Evolutionary conservation across 2,797 vertebrate species (phyloP).

Genomic region (Sternotherus odoratus): DNA sequence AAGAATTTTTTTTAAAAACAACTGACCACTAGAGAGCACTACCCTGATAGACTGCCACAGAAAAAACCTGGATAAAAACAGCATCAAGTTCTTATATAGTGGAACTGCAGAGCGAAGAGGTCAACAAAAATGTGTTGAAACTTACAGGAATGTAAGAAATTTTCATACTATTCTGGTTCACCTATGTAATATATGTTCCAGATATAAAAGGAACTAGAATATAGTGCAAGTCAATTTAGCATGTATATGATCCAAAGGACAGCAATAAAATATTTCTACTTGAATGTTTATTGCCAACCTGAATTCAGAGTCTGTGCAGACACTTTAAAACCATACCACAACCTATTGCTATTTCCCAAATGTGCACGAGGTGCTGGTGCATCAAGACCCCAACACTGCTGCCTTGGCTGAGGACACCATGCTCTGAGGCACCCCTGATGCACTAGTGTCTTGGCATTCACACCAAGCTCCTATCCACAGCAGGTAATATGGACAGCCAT

Average conservation of each 20-base stretch:
- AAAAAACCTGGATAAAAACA: background rate
- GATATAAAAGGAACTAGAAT: background rate
- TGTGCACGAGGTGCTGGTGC: rapidly evolving
- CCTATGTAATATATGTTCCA: background rate
- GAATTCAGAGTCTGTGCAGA: background rate
- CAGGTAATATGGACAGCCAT: background rate
- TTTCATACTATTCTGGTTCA: background rate
- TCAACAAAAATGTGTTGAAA: background rate
- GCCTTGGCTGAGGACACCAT: background rate
- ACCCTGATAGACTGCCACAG: background rate
- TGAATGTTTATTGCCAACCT: background rate
- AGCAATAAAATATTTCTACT: background rate
- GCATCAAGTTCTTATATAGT: background rate
- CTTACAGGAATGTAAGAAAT: background rate
- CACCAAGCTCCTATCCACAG: background rate
- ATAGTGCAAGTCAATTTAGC: background rate
- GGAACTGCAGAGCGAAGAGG: background rate
- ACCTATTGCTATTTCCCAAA: background rate
- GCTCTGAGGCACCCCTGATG: background rate
- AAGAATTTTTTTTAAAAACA: background rate
- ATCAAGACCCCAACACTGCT: background rate
- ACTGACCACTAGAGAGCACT: background rate
- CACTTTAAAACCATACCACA: background rate
- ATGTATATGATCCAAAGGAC: background rate
- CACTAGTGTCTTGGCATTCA: background rate